A percentile compares a stretch with the other conserved stretches of the same genome.
Evolutionary conservation across 2,113 vertebrate species (phyloP).

Genomic region (Chrysemys picta): DNA sequence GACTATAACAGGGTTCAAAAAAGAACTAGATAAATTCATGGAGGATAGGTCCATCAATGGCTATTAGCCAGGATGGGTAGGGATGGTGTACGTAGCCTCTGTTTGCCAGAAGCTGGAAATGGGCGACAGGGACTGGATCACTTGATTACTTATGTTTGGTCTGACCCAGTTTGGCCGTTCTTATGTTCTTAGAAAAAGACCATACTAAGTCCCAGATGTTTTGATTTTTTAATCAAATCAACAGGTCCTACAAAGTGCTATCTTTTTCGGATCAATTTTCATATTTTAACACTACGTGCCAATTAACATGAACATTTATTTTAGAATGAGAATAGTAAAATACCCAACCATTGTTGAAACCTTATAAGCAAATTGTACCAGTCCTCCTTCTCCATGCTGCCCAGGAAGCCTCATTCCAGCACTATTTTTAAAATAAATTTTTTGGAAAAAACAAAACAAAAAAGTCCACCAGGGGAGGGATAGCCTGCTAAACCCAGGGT

Average conservation of each 20-base stretch:
- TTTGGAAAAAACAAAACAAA: neutral
- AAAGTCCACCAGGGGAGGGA: too few relatives aligned
- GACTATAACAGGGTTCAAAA: too few relatives aligned
- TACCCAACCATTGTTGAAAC: neutral
- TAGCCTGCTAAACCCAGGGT: too few relatives aligned
- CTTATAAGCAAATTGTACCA: neutral
- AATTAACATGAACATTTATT: neutral
- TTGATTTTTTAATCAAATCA: neutral
- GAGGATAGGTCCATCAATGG: too few relatives aligned
- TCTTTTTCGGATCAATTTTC: neutral
- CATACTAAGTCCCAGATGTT: neutral
- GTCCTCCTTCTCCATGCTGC: neutral
- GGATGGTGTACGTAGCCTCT: too few relatives aligned
- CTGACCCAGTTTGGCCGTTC: too few relatives aligned
- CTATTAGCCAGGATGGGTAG: too few relatives aligned
- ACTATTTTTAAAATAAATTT: neutral
- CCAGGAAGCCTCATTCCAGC: fast-evolving
- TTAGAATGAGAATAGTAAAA: neutral
- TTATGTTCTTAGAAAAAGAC: neutral
- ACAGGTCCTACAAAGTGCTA: neutral
- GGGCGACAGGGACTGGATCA: too few relatives aligned
- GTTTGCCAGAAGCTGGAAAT: too few relatives aligned
- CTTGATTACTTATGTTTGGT: too few relatives aligned
- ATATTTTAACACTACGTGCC: neutral
- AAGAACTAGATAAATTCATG: too few relatives aligned